Evolutionary conservation across 2,113 vertebrate species (phyloP).

Genomic region (Pithys albifrons): DNA sequence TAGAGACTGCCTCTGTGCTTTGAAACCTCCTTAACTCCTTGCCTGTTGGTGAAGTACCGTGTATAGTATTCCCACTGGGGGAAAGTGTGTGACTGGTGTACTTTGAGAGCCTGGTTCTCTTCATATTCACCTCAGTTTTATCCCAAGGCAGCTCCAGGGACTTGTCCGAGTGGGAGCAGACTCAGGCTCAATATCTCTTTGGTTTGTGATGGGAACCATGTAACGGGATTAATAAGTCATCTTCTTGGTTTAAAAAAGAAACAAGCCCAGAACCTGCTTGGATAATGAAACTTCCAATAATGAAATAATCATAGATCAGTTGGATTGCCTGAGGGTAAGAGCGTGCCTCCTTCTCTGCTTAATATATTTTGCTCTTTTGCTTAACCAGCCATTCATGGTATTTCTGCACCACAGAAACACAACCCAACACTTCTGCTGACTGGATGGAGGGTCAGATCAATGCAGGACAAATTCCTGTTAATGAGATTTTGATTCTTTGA

Average conservation of each 20-base stretch:
- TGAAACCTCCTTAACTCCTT: background rate
- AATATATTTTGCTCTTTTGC: background rate
- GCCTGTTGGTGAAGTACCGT: background rate
- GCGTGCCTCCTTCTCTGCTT: background rate
- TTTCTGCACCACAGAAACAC: background rate
- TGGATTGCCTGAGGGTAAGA: background rate
- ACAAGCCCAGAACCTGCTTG: background rate
- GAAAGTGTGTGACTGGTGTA: background rate
- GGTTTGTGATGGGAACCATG: background rate
- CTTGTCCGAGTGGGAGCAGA: background rate
- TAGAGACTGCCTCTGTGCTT: background rate
- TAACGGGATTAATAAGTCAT: conserved; percentile 13
- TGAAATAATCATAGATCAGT: conserved; percentile 28
- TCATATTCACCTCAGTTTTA: background rate
- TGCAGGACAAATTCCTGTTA: conserved; percentile 52
- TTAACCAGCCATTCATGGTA: background rate
- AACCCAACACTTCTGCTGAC: background rate
- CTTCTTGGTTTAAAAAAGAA: background rate
- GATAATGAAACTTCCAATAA: conserved; percentile 18
- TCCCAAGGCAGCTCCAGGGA: background rate
- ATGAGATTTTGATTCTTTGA: conserved; percentile 65
- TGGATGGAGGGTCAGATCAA: conserved; percentile 35
- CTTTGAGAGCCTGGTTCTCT: background rate
- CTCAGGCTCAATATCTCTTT: background rate
- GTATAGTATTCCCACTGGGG: background rate